Conservation (phyloP, 2,113 vertebrate genomes). For the Toxotes jaculatrix region DNA sequence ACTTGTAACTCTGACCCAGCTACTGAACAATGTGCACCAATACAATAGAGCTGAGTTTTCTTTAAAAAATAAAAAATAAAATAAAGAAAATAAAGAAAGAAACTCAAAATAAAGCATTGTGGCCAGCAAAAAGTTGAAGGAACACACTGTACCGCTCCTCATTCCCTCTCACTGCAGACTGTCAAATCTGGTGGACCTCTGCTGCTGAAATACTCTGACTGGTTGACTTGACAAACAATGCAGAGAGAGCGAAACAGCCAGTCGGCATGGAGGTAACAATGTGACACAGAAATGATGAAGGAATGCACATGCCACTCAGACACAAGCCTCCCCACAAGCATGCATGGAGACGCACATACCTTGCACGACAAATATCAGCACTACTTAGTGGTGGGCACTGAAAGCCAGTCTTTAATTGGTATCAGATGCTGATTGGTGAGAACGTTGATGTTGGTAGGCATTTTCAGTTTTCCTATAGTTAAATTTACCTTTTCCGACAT, state of each 20-base stretch:
- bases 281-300: slow-evolving; percentile 37
- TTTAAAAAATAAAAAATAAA: slow-evolving; percentile 1
- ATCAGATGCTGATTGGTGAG: not conserved
- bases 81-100: not conserved
- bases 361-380: not conserved
- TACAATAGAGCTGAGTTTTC: not conserved
- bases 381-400: not conserved
- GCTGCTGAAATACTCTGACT: slow-evolving; percentile 12
- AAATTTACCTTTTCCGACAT: not conserved
- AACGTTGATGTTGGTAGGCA: not conserved
- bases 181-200: slow-evolving; percentile 10
- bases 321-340: not conserved
- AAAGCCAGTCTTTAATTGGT: not conserved
- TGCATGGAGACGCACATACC: not conserved
- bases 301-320: slow-evolving; percentile 16
- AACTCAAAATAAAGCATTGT: slow-evolving; percentile 12
- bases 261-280: slow-evolving; percentile 37
- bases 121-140: slow-evolving; percentile 13
- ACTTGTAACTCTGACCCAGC: slow-evolving; percentile 44
- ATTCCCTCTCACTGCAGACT: slow-evolving; percentile 13
- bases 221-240: slow-evolving; percentile 34
- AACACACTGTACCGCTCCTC: not conserved
- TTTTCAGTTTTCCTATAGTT: not conserved
- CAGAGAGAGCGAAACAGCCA: slow-evolving; percentile 32
- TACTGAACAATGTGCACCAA: slow-evolving; percentile 3